phyloP scores from a whole-genome alignment of 2,888 invertebrate genomes.

The Agriopis marginaria region DNA sequence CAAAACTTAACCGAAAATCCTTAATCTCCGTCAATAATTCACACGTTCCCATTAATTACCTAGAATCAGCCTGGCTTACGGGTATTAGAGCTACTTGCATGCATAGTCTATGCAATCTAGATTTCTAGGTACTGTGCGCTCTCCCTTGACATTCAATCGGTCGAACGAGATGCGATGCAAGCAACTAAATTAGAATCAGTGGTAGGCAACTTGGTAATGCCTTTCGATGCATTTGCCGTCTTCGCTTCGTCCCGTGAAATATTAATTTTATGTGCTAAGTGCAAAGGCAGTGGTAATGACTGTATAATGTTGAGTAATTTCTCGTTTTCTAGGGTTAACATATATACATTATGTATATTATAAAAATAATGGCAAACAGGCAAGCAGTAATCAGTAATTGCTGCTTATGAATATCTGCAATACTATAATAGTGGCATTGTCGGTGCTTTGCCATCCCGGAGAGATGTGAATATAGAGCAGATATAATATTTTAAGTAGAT shows the following conservation, averaged over 20 bases:
- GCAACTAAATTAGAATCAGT: slow-evolving; percentile 43
- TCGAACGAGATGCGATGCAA: slow-evolving; percentile 28
- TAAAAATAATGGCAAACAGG: too few species aligned
- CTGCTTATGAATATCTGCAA: too few species aligned
- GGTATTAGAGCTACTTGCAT: slow-evolving; percentile 11
- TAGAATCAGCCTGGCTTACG: slow-evolving; percentile 25
- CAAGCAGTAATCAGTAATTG: too few species aligned
- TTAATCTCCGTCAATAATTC: slow-evolving; percentile 18
- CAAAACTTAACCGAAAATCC: slow-evolving; percentile 14
- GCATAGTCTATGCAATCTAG: slow-evolving; percentile 16
- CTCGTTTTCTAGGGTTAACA: neutral
- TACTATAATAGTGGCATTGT: too few species aligned
- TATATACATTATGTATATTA: too few species aligned
- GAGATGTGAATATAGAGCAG: too few species aligned
- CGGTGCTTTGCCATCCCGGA: too few species aligned
- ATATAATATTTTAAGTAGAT: too few species aligned
- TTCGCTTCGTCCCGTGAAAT: slow-evolving; percentile 26
- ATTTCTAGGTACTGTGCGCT: slow-evolving; percentile 15
- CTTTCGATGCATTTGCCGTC: slow-evolving; percentile 39
- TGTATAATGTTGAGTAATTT: neutral
- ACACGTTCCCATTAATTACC: slow-evolving; percentile 25
- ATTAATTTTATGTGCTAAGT: slow-evolving; percentile 23
- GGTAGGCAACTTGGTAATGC: slow-evolving; percentile 38
- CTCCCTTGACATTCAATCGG: slow-evolving; percentile 25
- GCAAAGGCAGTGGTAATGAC: neutral